Base-by-base conservation (phyloP, 2,888 invertebrate species). In the Eubasilissa splendida region DNA sequence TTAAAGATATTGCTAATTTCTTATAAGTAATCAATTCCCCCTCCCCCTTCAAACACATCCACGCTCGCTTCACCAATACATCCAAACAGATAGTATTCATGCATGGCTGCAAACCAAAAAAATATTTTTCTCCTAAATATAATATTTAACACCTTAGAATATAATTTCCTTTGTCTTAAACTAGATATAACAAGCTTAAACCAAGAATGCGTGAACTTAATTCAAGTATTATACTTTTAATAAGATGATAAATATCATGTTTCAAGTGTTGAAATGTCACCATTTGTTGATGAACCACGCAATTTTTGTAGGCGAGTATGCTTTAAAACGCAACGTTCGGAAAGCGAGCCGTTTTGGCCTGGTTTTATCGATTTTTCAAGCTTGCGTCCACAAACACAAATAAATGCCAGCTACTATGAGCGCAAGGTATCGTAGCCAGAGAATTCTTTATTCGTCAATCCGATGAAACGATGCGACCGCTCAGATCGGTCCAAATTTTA, bases 331-430 rank as follows among this genome's bases (percentile, higher is more conserved):
- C 12, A n/a, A 0, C 42, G 58, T 68, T 59, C 42, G 70, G 71
- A 78, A 56, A 59, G 59, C 53, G 78, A 71, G 63, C 63, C 78
- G 71, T 33, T 78, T 52, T 33, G 50, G 73, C 63, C 77, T 73
- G 78, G 78, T 42, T 68, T 63, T 78, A 78, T 78, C 73, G 78
- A 78, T 78, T 78, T 71, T 78, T 59, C 66, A n/a, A 31, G 70
- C 50, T 77, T 33, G 77, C 71, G 77, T 77, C 73, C 71, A 73
- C 78, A 73, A 78, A 78, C 59, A 78, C 78, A 78, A 78, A 78
- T 78, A 78, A 77, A 70, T 60, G 63, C 76, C 65, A 63, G 50
- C 74, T 54, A 56, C 31, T 74, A 74, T 50, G 50, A 33, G 22
- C 53, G 54, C 53, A 14, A 54, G 50, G 52, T 54, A 52, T 52